phyloP scores from a whole-genome alignment of 2,797 vertebrate species.

The Amazonetta brasiliensis region DNA sequence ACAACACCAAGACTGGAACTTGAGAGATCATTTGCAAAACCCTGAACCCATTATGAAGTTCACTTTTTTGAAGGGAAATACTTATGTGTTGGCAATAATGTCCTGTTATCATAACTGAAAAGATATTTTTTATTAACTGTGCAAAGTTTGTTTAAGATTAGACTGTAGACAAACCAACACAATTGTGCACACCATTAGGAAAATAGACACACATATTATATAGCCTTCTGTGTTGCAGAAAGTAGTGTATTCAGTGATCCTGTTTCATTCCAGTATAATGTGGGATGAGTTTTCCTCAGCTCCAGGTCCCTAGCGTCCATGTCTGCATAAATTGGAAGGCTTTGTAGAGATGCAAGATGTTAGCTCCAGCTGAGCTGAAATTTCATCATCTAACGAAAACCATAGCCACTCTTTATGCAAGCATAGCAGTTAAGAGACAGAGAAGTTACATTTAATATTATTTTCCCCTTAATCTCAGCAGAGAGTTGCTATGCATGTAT shows the following conservation, averaged over 20 bases:
- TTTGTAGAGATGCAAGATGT: background rate
- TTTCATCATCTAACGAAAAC: background rate
- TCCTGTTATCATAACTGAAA: background rate
- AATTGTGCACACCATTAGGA: background rate
- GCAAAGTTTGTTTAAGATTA: background rate
- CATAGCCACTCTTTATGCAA: background rate
- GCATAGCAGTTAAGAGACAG: background rate
- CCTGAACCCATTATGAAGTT: background rate
- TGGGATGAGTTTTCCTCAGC: background rate
- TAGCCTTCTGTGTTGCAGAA: background rate
- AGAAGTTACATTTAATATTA: background rate
- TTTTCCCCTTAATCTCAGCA: background rate
- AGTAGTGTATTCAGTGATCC: background rate
- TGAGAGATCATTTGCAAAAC: conserved; percentile 7
- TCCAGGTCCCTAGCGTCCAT: background rate
- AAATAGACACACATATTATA: background rate
- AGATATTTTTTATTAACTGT: background rate
- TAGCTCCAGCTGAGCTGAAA: background rate
- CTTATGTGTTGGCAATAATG: background rate
- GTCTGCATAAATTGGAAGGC: background rate
- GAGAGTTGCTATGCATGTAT: rapidly evolving
- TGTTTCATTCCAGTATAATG: background rate
- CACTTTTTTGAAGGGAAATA: background rate
- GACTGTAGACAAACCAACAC: background rate
- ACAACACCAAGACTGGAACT: background rate